Evolutionary conservation across 2,797 vertebrate genomes (phyloP), one percentile per base, ranked within the genome.

Genomic region (Phrynocephalus vlangalii): DNA sequence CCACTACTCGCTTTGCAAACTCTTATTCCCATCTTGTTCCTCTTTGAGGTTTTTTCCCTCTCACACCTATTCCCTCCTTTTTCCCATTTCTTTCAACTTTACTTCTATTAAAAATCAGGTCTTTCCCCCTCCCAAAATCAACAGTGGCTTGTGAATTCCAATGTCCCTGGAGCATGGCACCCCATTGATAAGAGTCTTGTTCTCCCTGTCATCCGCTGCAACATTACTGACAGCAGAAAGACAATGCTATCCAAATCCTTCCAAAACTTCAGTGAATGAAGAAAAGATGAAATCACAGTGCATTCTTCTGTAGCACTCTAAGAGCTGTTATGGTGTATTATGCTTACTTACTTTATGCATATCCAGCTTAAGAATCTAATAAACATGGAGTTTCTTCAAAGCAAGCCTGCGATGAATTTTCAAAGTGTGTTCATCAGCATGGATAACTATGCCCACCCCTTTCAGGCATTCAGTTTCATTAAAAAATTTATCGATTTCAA

Each of bases 401-500:
- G 91, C 73, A 75, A 83, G 89, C 22, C 89, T 91, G 68, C 70
- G 73, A n/a, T 83, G 73, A 88, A 91, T 76, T 7, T 1, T 84
- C 77, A 52, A 15, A 82, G 48, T 8, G 50, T 52, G 68, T 79
- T 0, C 0, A 83, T n/a, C 81, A 90, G 92, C 84, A 93, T 1
- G 83, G 75, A 79, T 91, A 90, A 92, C 90, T 84, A 83, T 86
- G 72, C 76, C 83, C n/a, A n/a, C 91, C 84, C 72, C 18, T 2
- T 70, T 67, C 89, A 76, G 87, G 86, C 90, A 90, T 90, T 82
- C 33, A 82, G 44, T 78, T 86, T 92, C 44, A 0, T 33, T 50
- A 52, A 56, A 26, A 71, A 81, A 77, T n/a, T 91, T 94, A 86
- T 83, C 91, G 90, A n/a, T n/a, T 89, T 95, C 87, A 91, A 56